These are phyloP conservation scores for Panurus biarmicus DNA, from an alignment of 2,113 vertebrate genomes.

Conservation along the genomic window DNA sequence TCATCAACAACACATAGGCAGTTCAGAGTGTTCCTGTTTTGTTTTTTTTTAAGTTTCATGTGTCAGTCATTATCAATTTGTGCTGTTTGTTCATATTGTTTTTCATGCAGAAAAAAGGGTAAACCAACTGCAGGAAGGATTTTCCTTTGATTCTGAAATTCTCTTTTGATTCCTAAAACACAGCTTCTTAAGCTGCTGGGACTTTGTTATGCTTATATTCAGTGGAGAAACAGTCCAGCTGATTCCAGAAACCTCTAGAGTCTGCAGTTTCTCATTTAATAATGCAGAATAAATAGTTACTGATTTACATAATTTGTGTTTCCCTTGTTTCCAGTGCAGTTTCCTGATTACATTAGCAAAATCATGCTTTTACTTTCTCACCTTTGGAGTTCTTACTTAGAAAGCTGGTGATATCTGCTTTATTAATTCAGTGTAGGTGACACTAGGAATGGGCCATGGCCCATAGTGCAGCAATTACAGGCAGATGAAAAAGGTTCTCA, in stretches of 20 bases:
- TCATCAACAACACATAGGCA: background rate
- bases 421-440: background rate
- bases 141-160: background rate
- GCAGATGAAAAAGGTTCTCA: background rate
- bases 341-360: background rate
- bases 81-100: background rate
- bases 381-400: background rate
- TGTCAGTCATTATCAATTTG: background rate
- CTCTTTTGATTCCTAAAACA: background rate
- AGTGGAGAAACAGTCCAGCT: background rate
- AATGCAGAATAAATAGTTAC: background rate
- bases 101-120: background rate
- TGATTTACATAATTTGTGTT: constrained; percentile 6
- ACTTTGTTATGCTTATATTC: background rate
- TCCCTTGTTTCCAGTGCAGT: background rate
- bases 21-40: background rate
- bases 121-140: background rate
- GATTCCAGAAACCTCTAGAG: background rate
- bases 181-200: background rate
- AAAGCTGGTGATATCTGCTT: background rate
- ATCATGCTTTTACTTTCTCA: background rate
- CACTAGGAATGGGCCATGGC: background rate
- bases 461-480: background rate
- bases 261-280: background rate
- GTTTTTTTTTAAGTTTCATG: background rate